phyloP scores from a whole-genome alignment of 1,140 invertebrate species.

The Diuraphis noxia region DNA sequence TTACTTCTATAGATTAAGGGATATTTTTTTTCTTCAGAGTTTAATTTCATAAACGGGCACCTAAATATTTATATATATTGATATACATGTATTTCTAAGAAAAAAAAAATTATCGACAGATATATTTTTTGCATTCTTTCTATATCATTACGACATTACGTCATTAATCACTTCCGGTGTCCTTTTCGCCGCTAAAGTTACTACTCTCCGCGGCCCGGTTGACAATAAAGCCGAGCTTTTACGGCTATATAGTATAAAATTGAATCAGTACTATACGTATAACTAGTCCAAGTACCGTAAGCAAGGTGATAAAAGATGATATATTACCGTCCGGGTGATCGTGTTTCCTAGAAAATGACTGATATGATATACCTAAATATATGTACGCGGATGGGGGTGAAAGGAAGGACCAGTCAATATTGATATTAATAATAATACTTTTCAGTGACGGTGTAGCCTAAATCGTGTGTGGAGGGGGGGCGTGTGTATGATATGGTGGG shows the following conservation, averaged over 20 bases:
- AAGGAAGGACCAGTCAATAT: background rate
- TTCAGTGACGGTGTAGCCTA: background rate
- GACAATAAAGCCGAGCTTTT: background rate
- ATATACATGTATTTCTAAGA: background rate
- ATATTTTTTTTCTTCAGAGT: background rate
- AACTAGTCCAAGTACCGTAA: background rate
- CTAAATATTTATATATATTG: background rate
- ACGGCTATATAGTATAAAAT: constrained; percentile 19
- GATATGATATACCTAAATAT: constrained; percentile 2
- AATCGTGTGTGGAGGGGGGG: too few species aligned
- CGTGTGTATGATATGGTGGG: too few species aligned
- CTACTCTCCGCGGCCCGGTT: background rate
- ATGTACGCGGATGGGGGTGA: background rate
- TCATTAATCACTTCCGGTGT: constrained; percentile 22
- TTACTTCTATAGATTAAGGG: background rate
- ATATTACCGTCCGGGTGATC: background rate
- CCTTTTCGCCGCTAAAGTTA: background rate
- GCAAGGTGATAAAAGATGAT: constrained; percentile 29
- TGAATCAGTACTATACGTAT: constrained; percentile 7
- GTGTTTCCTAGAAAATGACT: constrained; percentile 1
- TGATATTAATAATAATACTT: constrained; percentile 10
- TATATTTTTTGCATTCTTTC: background rate
- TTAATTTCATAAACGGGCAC: background rate
- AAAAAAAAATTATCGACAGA: background rate
- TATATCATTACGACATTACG: background rate